Conservation (phyloP, 1,140 invertebrate genomes). For the Agrypnia vestita region DNA sequence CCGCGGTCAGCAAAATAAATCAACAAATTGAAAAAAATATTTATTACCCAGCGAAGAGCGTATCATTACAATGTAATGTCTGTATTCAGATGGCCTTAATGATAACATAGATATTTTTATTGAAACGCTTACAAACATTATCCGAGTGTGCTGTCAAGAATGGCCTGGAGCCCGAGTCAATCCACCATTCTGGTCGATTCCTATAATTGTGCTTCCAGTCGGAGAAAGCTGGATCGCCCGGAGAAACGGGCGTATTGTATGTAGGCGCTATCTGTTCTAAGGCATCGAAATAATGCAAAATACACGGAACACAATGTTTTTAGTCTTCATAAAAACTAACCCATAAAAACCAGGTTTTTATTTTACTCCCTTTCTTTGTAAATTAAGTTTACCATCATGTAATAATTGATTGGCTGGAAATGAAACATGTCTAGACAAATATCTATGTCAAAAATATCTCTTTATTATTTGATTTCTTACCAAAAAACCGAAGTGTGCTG, state of each 20-base stretch:
- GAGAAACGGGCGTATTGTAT: conserved; percentile 21
- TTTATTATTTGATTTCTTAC: too few species aligned
- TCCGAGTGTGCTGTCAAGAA: not conserved
- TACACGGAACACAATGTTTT: not conserved
- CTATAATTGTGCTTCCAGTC: conserved; percentile 40
- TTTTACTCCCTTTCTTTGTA: too few species aligned
- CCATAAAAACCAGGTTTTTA: too few species aligned
- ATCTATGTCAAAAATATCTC: too few species aligned
- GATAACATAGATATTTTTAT: conserved; percentile 51
- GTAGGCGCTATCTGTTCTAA: not conserved
- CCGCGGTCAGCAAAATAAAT: conserved; percentile 43
- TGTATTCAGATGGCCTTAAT: conserved; percentile 49
- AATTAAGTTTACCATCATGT: too few species aligned
- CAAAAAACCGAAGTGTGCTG: too few species aligned
- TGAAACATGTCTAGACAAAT: too few species aligned
- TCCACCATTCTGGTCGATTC: conserved; percentile 21
- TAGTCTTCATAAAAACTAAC: too few species aligned
- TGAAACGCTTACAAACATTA: conserved; percentile 43
- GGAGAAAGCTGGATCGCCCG: conserved; percentile 43
- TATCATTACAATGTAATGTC: conserved; percentile 51
- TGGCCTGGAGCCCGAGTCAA: conserved; percentile 28
- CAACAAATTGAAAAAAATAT: conserved; percentile 52
- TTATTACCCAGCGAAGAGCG: conserved; percentile 46
- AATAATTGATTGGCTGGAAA: too few species aligned
- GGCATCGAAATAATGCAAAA: not conserved